These are phyloP conservation scores for Ellobium chinense DNA, from an alignment of 2,888 invertebrate genomes.

Conservation along the genomic window DNA sequence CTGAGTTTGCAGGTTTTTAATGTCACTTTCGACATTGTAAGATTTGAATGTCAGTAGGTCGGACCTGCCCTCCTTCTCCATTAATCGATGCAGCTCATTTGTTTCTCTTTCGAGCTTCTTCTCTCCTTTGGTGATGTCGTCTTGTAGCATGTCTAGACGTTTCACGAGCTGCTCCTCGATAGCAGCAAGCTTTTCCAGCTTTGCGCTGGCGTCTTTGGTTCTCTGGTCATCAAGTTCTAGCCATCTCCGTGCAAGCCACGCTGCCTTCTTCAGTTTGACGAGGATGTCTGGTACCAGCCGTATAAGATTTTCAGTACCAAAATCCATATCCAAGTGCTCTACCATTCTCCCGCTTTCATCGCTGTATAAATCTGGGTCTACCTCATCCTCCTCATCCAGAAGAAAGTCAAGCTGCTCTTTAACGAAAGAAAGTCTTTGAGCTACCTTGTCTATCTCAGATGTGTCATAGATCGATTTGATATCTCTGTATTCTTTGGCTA, in stretches of 20 bases:
- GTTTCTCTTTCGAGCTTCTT: conserved; percentile 60
- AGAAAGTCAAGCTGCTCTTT: conserved; percentile 65
- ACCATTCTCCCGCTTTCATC: conserved; percentile 65
- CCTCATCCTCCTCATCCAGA: conserved; percentile 62
- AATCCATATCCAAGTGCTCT: conserved; percentile 60
- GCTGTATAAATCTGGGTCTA: conserved; percentile 62
- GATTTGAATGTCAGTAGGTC: conserved; percentile 58
- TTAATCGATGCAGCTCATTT: conserved; percentile 59
- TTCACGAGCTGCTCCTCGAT: conserved; percentile 60
- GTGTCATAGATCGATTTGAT: conserved; percentile 69
- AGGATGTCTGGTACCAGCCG: conserved; percentile 68
- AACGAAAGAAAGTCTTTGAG: conserved; percentile 62
- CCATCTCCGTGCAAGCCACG: conserved; percentile 67
- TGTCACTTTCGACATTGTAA: conserved; percentile 58
- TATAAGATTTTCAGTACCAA: conserved; percentile 58
- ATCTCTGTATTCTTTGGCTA: conserved; percentile 65
- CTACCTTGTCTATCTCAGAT: conserved; percentile 63
- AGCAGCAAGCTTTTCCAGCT: conserved; percentile 59
- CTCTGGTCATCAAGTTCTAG: conserved; percentile 65
- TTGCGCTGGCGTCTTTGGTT: conserved; percentile 64
- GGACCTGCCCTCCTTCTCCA: conserved; percentile 64
- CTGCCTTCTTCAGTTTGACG: conserved; percentile 66
- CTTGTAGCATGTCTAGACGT: conserved; percentile 56
- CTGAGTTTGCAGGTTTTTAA: conserved; percentile 49
- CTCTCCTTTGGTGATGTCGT: conserved; percentile 62